phyloP scores from a whole-genome alignment of 2,888 invertebrate genomes.

The Lochmaea crataegi region DNA sequence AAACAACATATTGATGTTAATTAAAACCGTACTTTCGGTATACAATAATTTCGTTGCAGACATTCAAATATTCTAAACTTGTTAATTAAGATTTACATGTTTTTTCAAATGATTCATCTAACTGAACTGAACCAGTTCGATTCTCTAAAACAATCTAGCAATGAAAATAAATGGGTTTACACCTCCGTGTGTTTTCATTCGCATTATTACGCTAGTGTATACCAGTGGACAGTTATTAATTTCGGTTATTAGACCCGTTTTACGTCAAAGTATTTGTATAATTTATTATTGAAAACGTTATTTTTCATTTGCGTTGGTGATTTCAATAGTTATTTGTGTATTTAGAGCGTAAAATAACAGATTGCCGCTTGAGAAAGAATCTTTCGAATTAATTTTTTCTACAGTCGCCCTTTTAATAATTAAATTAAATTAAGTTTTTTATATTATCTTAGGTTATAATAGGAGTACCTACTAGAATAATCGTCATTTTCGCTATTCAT shows the following conservation, averaged over 20 bases:
- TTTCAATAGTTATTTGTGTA: too few species aligned
- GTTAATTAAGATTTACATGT: neutral
- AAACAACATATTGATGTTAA: neutral
- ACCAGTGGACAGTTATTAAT: neutral
- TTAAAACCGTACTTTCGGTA: neutral
- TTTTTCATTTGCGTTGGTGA: too few species aligned
- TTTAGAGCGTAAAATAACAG: too few species aligned
- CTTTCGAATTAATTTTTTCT: too few species aligned
- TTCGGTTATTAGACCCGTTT: too few species aligned
- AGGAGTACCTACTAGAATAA: too few species aligned
- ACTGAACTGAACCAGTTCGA: neutral
- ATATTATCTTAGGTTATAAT: too few species aligned
- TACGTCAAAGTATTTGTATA: neutral
- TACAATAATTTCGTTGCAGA: neutral
- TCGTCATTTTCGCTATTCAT: too few species aligned
- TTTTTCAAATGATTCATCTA: neutral
- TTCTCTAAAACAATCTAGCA: neutral
- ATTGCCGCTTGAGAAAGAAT: too few species aligned
- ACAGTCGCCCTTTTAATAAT: too few species aligned
- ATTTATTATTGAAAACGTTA: too few species aligned
- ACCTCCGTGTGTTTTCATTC: neutral
- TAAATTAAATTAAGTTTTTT: too few species aligned
- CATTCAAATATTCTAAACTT: neutral
- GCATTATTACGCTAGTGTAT: neutral
- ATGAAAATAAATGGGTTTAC: neutral